A percentile compares a stretch with the other conserved stretches of the same genome.
Evolutionary conservation across 2,888 invertebrate species (phyloP).

Genomic region (Ceriagrion tenellum): DNA sequence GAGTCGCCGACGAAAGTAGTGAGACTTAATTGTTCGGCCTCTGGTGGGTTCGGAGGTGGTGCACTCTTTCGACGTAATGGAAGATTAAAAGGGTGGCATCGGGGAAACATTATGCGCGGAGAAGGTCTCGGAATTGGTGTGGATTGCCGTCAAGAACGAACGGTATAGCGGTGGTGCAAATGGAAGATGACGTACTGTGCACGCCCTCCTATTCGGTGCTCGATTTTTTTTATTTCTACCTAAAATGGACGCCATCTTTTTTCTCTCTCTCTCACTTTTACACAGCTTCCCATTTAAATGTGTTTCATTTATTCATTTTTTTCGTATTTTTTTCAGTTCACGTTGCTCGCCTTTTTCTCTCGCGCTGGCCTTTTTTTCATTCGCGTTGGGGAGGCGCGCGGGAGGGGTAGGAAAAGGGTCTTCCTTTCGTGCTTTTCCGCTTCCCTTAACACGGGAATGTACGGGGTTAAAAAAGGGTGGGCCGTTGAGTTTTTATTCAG

Average conservation of each 20-base stretch:
- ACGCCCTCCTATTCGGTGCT: neutral
- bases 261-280: too few species aligned
- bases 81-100: neutral
- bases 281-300: too few species aligned
- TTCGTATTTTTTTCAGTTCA: neutral
- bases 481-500: neutral
- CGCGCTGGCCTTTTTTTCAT: neutral
- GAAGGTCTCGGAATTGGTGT: too few species aligned
- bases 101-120: too few species aligned
- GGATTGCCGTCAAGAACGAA: too few species aligned
- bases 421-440: neutral
- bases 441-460: neutral
- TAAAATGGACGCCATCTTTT: too few species aligned
- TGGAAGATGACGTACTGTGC: neutral
- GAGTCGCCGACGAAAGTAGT: neutral
- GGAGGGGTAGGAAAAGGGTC: neutral
- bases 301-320: neutral
- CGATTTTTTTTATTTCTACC: neutral
- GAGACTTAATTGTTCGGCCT: neutral
- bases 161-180: too few species aligned
- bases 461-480: neutral
- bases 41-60: neutral
- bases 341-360: neutral
- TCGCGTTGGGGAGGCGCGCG: neutral
- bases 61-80: neutral